Evolutionary conservation across 2,888 invertebrate species (phyloP).

Genomic region (Aleiodes leptofemur): DNA sequence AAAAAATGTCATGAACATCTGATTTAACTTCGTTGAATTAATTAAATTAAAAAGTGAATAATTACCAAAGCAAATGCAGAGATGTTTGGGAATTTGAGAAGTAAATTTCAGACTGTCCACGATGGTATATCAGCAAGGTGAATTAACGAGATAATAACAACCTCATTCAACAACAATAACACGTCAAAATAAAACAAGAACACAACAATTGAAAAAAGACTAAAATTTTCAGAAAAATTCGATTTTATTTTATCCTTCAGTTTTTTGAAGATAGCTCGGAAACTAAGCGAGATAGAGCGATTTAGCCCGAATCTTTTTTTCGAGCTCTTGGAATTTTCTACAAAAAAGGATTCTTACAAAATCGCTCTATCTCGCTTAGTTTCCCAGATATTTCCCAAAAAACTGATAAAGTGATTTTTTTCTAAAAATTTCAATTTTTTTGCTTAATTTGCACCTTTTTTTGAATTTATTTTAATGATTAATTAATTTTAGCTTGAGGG

Average conservation of each 20-base stretch:
- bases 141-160: constrained; percentile 27
- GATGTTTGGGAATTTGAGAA: constrained; percentile 71
- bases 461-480: constrained; percentile 39
- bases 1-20: not conserved
- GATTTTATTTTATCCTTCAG: too few relatives aligned
- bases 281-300: too few relatives aligned
- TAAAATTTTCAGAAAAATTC: too few relatives aligned
- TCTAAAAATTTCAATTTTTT: too few relatives aligned
- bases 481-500: constrained; percentile 66
- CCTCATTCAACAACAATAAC: constrained; percentile 6
- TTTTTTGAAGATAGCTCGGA: too few relatives aligned
- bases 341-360: too few relatives aligned
- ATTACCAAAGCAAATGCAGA: constrained; percentile 31
- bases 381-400: too few relatives aligned
- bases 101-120: constrained; percentile 72
- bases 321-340: too few relatives aligned
- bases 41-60: not conserved
- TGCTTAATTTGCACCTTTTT: not conserved
- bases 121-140: constrained; percentile 74
- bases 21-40: not conserved
- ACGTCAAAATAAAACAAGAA: constrained; percentile 12
- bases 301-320: too few relatives aligned
- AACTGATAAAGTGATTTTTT: too few relatives aligned
- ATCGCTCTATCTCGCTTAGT: too few relatives aligned
- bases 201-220: constrained; percentile 14